phyloP scores from a whole-genome alignment of 2,113 vertebrate genomes.

The Carassius auratus region DNA sequence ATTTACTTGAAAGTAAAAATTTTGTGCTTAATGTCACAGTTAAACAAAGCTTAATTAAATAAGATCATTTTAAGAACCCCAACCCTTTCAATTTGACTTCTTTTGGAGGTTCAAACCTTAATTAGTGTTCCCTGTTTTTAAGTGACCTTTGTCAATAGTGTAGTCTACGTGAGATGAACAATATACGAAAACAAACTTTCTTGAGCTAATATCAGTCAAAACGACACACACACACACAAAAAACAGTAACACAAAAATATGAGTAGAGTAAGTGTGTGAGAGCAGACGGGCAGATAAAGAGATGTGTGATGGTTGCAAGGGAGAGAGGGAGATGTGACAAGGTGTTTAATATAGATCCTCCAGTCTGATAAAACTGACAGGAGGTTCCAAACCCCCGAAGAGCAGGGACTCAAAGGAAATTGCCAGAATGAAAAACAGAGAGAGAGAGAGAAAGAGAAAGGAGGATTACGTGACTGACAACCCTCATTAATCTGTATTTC shows the following conservation, averaged over 20 bases:
- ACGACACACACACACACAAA: not conserved
- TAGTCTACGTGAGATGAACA: not conserved
- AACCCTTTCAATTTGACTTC: too few relatives aligned
- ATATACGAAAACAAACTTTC: not conserved
- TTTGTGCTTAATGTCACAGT: too few relatives aligned
- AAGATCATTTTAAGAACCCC: too few relatives aligned
- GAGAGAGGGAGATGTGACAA: slow-evolving; percentile 54
- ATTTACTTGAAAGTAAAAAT: too few relatives aligned
- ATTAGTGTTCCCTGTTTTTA: too few relatives aligned
- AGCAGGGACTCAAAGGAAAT: slow-evolving; percentile 72
- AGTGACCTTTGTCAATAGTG: not conserved
- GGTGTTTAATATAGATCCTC: slow-evolving; percentile 79
- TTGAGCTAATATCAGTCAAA: slow-evolving; percentile 21
- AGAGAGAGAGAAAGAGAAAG: slow-evolving; percentile 4
- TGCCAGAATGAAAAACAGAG: slow-evolving; percentile 55
- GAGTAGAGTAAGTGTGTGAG: slow-evolving; percentile 55
- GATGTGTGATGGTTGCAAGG: slow-evolving; percentile 64
- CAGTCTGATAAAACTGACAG: slow-evolving; percentile 67
- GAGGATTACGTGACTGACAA: slow-evolving; percentile 34
- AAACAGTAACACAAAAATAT: slow-evolving; percentile 58
- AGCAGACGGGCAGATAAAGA: slow-evolving; percentile 56
- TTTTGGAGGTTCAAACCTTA: too few relatives aligned
- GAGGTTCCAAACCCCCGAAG: slow-evolving; percentile 69
- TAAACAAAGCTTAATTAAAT: too few relatives aligned
- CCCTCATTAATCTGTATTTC: slow-evolving; percentile 15